Percentiles rank a stretch among this genome's conserved stretches.
Conservation (phyloP, 2,113 vertebrate species). For the Oryzias celebensis region DNA sequence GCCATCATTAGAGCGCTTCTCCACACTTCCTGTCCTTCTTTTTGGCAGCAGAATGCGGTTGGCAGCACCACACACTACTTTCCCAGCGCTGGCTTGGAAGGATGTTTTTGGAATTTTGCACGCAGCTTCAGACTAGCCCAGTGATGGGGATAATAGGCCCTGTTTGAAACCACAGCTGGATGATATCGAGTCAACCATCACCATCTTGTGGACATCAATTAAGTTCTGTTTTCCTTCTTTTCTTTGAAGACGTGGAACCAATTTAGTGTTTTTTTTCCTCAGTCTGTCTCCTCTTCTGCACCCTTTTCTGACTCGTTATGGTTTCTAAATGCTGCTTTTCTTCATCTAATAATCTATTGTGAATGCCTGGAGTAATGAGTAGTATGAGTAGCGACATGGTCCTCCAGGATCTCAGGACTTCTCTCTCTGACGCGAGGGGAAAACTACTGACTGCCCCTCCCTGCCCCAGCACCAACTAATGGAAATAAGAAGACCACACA, state of each 20-base stretch:
- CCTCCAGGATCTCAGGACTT: slow-evolving; percentile 48
- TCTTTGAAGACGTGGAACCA: neutral
- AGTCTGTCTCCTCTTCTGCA: slow-evolving; percentile 8
- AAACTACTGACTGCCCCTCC: slow-evolving; percentile 56
- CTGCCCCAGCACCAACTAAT: slow-evolving; percentile 47
- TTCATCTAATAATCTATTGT: slow-evolving; percentile 55
- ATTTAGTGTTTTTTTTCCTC: neutral
- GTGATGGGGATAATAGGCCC: slow-evolving; percentile 57
- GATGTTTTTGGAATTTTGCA: slow-evolving; percentile 54
- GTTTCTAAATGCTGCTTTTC: slow-evolving; percentile 30
- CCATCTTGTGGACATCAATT: slow-evolving; percentile 42
- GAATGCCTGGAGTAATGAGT: slow-evolving; percentile 36
- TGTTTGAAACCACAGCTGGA: slow-evolving; percentile 62
- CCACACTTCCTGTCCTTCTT: slow-evolving; percentile 18
- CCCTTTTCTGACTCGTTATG: slow-evolving; percentile 22
- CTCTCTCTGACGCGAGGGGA: slow-evolving; percentile 43
- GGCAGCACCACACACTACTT: slow-evolving; percentile 48
- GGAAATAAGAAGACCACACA: slow-evolving; percentile 46
- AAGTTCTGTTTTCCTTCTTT: slow-evolving; percentile 16
- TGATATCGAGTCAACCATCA: slow-evolving; percentile 39
- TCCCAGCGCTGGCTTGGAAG: slow-evolving; percentile 56
- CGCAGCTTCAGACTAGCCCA: slow-evolving; percentile 40
- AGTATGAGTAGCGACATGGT: slow-evolving; percentile 17
- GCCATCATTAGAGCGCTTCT: slow-evolving; percentile 47
- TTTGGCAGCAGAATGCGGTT: slow-evolving; percentile 30